Evolutionary conservation across 2,113 vertebrate genomes (phyloP), one percentile per base, ranked within the genome.

Genomic region (Oophaga pumilio): DNA sequence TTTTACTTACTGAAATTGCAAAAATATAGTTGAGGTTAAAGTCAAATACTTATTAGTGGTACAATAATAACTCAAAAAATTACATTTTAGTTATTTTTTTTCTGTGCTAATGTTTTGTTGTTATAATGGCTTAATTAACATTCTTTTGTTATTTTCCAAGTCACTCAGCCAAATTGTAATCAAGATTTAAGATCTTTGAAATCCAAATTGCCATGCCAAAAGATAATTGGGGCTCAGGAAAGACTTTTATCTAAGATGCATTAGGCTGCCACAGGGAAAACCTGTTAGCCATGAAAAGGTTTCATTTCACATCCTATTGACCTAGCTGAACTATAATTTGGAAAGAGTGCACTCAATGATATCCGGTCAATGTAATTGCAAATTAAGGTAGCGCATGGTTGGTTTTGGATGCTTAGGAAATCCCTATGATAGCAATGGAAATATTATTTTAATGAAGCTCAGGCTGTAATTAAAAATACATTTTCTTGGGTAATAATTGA

Each of bases 401-500:
- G 92, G 88, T 94, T 94, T 93, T 93, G 91, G 93, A 93, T 86
- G 86, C 93, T 91, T 91, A 91, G 76, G n/a, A 57, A 59, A 56
- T 80, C 26, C n/a, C 60, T 80, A 92, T 92, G 92, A 92, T 90
- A 91, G 93, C 94, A 94, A 93, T 89, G 90, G 89, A 5, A 90
- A 92, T 91, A 89, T 84, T 86, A 57, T 91, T 80, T 90, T 91
- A 89, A 89, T 71, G 62, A 92, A 93, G 88, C 88, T 91, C 82
- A 91, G 89, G 90, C 90, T 92, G 85, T 92, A 94, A 94, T 94
- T 95, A 93, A 89, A 93, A 89, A 91, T 89, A 93, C 89, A 82
- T 90, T 84, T 90, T 85, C 88, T 89, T 89, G 88, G 89, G 88
- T 87, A 90, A 83, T 91, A 91, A 93, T 93, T 90, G 90, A 91